Conservation (phyloP, 2,888 invertebrate species). For the Pyrocoelia pectoralis region DNA sequence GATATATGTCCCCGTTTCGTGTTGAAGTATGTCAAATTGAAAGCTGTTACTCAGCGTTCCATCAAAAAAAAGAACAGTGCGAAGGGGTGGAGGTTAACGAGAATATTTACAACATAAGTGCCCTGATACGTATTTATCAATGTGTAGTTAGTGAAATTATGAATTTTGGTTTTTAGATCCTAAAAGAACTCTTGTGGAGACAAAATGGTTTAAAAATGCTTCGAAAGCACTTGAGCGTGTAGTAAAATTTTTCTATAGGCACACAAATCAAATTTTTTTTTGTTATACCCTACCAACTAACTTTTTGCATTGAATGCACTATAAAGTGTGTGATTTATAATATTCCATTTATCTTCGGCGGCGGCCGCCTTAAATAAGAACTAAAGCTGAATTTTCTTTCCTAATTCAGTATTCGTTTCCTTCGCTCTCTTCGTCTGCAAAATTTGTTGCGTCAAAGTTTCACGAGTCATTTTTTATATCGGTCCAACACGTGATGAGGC, state of each 20-base stretch:
- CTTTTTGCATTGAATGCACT: conserved; percentile 41
- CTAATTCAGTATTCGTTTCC: conserved; percentile 28
- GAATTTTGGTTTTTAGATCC: too few species aligned
- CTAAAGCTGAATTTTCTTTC: conserved; percentile 30
- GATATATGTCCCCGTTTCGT: conserved; percentile 4
- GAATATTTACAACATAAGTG: background rate
- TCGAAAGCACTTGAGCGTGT: conserved; percentile 20
- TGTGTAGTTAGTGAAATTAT: too few species aligned
- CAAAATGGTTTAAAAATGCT: conserved; percentile 5
- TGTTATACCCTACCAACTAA: conserved; percentile 32
- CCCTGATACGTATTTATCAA: background rate
- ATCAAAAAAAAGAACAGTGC: background rate
- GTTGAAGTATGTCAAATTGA: conserved; percentile 1
- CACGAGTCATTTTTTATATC: background rate
- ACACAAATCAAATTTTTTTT: conserved; percentile 38
- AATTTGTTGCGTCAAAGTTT: conserved; percentile 12
- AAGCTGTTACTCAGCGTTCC: conserved; percentile 10
- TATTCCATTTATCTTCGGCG: conserved; percentile 34
- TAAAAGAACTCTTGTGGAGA: background rate
- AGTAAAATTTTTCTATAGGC: conserved; percentile 36
- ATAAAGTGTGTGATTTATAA: conserved; percentile 39
- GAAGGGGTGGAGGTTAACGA: background rate
- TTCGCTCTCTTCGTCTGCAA: conserved; percentile 1
- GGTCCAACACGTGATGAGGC: conserved; percentile 17
- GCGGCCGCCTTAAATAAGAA: conserved; percentile 32